Conservation (phyloP, 2,888 invertebrate species). For the Trachelus troglodyta region DNA sequence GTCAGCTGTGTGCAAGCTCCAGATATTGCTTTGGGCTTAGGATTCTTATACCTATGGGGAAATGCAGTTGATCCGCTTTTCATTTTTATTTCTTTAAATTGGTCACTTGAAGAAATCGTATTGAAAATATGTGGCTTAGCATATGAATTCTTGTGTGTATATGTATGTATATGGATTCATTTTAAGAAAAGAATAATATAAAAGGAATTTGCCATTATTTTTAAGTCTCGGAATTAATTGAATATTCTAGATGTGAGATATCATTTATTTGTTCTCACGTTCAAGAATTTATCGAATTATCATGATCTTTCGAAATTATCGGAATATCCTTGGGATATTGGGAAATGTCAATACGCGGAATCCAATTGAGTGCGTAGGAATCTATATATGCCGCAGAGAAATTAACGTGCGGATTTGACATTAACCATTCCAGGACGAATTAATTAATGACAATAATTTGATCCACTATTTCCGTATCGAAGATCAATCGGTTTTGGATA, state of each 20-base stretch:
- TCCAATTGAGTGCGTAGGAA: neutral
- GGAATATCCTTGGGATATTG: neutral
- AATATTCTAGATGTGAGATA: neutral
- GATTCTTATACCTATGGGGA: neutral
- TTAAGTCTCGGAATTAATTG: neutral
- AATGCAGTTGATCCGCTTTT: neutral
- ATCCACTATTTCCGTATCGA: neutral
- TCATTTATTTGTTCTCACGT: neutral
- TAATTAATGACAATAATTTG: neutral
- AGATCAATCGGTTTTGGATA: neutral
- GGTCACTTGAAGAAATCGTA: neutral
- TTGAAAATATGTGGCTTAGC: neutral
- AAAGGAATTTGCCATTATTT: neutral
- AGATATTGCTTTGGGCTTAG: slow-evolving; percentile 2
- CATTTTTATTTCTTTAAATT: neutral
- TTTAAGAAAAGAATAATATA: neutral
- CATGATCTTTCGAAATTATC: neutral
- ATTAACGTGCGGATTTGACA: too few species aligned
- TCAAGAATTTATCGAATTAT: neutral
- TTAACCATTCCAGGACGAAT: neutral
- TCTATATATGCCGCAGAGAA: neutral
- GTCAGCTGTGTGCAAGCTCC: slow-evolving; percentile 18
- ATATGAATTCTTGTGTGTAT: neutral
- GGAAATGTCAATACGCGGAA: neutral
- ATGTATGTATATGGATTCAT: neutral